Conservation (phyloP, 2,113 vertebrate genomes). For the Phycodurus eques region DNA sequence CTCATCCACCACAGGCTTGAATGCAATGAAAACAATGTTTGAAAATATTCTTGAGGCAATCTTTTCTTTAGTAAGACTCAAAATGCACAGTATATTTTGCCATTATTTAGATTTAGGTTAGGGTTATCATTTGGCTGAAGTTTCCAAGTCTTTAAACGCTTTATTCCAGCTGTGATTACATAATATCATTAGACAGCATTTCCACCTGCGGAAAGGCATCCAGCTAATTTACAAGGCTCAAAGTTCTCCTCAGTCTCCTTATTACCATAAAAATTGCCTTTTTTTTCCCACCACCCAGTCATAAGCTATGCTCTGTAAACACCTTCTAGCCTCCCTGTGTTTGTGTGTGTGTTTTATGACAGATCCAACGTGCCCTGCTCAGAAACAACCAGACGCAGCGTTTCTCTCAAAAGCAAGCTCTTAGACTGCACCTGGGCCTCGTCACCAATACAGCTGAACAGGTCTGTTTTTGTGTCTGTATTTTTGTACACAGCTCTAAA, state of each 20-base stretch:
- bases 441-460: conserved; percentile 88
- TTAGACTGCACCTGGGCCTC: conserved; percentile 84
- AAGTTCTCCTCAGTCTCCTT: conserved; percentile 39
- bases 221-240: conserved; percentile 34
- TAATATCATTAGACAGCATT: conserved; percentile 38
- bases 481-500: conserved; percentile 52
- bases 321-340: conserved; percentile 40
- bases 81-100: not conserved
- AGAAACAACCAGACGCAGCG: conserved; percentile 86
- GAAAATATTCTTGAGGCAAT: not conserved
- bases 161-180: conserved; percentile 25
- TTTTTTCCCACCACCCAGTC: conserved; percentile 26
- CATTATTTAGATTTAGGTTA: not conserved
- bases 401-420: conserved; percentile 84
- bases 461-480: conserved; percentile 70
- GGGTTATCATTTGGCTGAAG: conserved; percentile 2
- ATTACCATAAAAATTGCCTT: conserved; percentile 61
- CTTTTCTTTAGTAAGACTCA: not conserved
- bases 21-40: not conserved
- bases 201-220: conserved; percentile 40
- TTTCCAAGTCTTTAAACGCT: conserved; percentile 13
- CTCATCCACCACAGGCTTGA: not conserved
- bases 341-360: conserved; percentile 23
- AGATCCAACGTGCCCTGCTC: conserved; percentile 87
- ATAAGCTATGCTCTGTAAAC: conserved; percentile 52